Evolutionary conservation across 2,797 vertebrate genomes (phyloP), one percentile per base, ranked within the genome.

Genomic region (Melanotaenia parkinsoni): DNA sequence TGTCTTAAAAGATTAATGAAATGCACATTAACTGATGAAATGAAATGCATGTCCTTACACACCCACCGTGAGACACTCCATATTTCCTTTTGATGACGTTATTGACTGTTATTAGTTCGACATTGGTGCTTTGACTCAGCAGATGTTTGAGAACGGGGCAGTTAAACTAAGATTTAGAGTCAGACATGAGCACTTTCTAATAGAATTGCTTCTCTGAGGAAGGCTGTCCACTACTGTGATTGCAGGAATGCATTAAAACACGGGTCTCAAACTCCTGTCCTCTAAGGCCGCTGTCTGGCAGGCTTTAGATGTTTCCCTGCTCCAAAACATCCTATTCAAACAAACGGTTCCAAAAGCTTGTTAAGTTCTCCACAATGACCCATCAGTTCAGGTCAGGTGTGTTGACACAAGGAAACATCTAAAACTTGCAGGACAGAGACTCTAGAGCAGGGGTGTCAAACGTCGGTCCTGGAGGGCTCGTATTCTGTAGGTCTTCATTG

Each of bases 71-170:
- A 82, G 38, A 74, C 16, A 9, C 45, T 47, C 38, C 16, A 54
- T 74, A 20, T 80, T 70, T 69, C 63, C 22, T 68, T 76, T 64
- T 58, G 35, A 62, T 72, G 10, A 26, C 6, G 0, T 68, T 71
- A 65, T 69, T 66, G 84, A 74, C 57, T 8, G 20, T 77, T 79
- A 82, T 72, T 63, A 45, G 63, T 81, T 77, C 78, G 53, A 87
- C 61, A 68, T 84, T 80, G 77, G 37, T 24, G 47, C 67, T 26
- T 69, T 77, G 85, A 81, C 75, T 74, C 64, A 6, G 60, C 45
- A 80, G 79, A 76, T 74, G 72, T 85, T 50, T 51, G 71, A 64
- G 70, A 80, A 70, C 33, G 16, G 16, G 38, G 57, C 63, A 76
- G 76, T 87, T 86, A 80, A 83, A 24, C 50, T 53, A 22, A 22